Conservation (phyloP, 2,113 vertebrate species). For the Panthera leo region DNA sequence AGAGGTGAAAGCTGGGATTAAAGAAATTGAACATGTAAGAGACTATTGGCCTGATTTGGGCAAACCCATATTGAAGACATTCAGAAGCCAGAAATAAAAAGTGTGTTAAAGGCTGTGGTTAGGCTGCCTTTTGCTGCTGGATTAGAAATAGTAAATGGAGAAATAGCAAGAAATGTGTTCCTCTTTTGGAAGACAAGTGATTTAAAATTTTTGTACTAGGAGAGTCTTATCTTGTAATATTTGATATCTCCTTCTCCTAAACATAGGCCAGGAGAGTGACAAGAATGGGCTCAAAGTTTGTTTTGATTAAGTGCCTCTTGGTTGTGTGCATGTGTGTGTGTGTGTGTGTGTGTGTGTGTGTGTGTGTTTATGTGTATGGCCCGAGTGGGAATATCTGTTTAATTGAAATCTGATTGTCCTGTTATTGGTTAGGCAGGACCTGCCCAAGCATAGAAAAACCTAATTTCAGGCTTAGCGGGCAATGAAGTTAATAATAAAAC, state of each 20-base stretch:
- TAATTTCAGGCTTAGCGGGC: slow-evolving; percentile 65
- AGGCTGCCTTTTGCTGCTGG: neutral
- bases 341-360: neutral
- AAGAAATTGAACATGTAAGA: neutral
- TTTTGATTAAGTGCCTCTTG: neutral
- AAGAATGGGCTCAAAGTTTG: neutral
- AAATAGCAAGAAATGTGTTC: neutral
- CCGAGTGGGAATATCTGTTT: slow-evolving; percentile 41
- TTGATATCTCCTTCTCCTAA: neutral
- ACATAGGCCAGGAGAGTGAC: neutral
- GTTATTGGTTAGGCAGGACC: slow-evolving; percentile 40
- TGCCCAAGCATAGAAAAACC: slow-evolving; percentile 52
- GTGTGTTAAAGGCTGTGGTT: neutral
- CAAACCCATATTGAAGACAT: neutral
- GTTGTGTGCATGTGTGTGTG: neutral
- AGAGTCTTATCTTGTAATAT: neutral
- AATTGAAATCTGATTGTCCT: slow-evolving; percentile 54
- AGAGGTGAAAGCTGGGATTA: neutral
- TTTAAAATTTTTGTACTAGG: neutral
- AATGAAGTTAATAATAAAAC: slow-evolving; percentile 63
- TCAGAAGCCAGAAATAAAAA: neutral
- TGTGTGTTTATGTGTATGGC: neutral
- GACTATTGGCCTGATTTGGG: neutral
- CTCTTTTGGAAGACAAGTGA: neutral
- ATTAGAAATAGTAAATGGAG: neutral